phyloP scores from a whole-genome alignment of 2,797 vertebrate genomes.

The Lophotriccus pileatus region DNA sequence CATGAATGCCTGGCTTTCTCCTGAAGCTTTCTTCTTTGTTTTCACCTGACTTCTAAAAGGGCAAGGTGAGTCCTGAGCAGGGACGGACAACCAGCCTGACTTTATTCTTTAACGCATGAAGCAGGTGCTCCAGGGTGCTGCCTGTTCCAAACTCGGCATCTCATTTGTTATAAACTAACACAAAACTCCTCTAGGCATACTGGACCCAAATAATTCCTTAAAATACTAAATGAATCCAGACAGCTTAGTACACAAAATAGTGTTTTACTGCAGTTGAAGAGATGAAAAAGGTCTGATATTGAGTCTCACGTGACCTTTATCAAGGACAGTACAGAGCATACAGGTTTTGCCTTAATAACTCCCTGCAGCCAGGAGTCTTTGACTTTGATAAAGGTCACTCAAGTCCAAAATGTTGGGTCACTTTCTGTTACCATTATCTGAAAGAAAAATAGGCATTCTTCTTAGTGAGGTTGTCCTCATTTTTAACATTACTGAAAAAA shows the following conservation, averaged over 20 bases:
- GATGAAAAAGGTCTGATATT: constrained; percentile 62
- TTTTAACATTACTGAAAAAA: not conserved
- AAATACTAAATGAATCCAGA: constrained; percentile 60
- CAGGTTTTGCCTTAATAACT: constrained; percentile 47
- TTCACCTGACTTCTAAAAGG: constrained; percentile 15
- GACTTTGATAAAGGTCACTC: constrained; percentile 70
- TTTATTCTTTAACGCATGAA: not conserved
- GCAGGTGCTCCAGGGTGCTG: constrained; percentile 28
- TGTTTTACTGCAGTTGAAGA: constrained; percentile 50
- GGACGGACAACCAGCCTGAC: not conserved
- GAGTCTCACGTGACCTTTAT: constrained; percentile 49
- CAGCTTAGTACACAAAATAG: constrained; percentile 43
- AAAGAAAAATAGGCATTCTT: constrained; percentile 6
- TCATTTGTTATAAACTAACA: constrained; percentile 29
- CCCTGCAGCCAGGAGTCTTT: constrained; percentile 17
- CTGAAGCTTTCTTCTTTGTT: not conserved
- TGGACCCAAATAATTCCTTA: constrained; percentile 37
- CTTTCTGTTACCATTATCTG: constrained; percentile 39
- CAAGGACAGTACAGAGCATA: constrained; percentile 48
- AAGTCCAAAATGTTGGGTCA: constrained; percentile 29
- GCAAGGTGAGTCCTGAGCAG: not conserved
- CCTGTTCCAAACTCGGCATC: not conserved
- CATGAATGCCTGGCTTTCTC: not conserved
- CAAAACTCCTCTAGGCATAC: not conserved
- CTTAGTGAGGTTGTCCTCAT: not conserved